Conservation (phyloP, 2,113 vertebrate genomes). For the Mesocricetus auratus region DNA sequence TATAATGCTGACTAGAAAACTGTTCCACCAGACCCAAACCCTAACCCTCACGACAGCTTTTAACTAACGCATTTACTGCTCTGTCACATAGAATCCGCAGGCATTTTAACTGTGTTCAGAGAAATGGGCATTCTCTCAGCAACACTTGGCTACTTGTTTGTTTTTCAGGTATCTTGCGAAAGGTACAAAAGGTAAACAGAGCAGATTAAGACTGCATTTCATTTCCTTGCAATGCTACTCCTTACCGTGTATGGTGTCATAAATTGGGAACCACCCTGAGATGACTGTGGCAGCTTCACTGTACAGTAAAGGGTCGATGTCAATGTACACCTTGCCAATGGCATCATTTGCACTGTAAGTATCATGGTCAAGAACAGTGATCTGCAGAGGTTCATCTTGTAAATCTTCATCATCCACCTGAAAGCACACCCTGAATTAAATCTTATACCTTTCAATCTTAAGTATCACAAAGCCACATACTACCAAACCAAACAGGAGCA, state of each 20-base stretch:
- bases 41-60: neutral
- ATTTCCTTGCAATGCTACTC: neutral
- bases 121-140: constrained; percentile 22
- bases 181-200: neutral
- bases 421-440: constrained; percentile 67
- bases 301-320: constrained; percentile 97
- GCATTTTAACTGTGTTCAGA: constrained; percentile 44
- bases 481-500: neutral
- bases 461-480: neutral
- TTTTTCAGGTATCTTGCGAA: neutral
- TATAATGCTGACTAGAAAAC: neutral
- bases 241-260: constrained; percentile 98
- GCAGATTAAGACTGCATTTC: neutral
- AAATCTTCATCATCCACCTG: constrained; percentile 99
- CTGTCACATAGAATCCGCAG: neutral
- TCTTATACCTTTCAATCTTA: neutral
- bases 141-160: constrained; percentile 15
- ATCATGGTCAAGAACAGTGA: constrained; percentile 98
- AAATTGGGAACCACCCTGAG: constrained; percentile 99
- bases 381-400: constrained; percentile 97
- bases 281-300: constrained; percentile 97
- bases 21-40: neutral
- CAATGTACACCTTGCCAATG: constrained; percentile 99
- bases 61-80: constrained; percentile 5
- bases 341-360: constrained; percentile 99